Evolutionary conservation across 2,888 invertebrate genomes (phyloP), one percentile per base, ranked within the genome.

Genomic region (Cephus spinipes): DNA sequence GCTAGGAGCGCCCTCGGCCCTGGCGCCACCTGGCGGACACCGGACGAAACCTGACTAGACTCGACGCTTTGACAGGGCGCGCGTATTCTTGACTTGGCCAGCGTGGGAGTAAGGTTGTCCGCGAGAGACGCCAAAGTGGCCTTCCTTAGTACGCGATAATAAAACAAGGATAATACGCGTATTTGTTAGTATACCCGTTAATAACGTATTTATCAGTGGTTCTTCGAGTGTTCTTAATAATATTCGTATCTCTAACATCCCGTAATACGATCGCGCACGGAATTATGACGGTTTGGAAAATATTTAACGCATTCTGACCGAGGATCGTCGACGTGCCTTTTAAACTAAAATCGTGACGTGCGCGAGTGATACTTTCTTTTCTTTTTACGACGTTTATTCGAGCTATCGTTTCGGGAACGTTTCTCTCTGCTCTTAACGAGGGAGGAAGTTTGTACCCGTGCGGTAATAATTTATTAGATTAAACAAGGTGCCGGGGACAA

Each of bases 31-130:
- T 84, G 85, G 81, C 81, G 84, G 81, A 83, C 79, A 78, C 78
- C 81, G 79, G 82, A 78, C 79, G 80, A 81, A 83, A 80, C 79
- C 82, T 82, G 77, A 77, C 74, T 55, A 34, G 74, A 36, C 78
- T 80, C 83, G 81, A 81, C 81, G 76, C 87, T 84, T 86, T 85
- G 85, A 86, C 89, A 87, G 83, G 83, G 83, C 85, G 85, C 85
- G 86, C 87, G 88, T 89, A 91, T 89, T 91, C 91, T 87, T 86
- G 85, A 87, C 86, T 87, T 86, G 87, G 83, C 89, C 86, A 85
- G 90, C 90, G 90, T 89, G 88, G 89, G 89, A 90, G 90, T 89
- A 87, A 85, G 88, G 85, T 80, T 82, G 84, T 84, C 84, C 84
- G 83, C 84, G 85, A 81, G 80, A 85, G 84, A 87, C 87, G 84